Conservation (phyloP, 1,140 invertebrate genomes). For the Saxidomus purpurata region DNA sequence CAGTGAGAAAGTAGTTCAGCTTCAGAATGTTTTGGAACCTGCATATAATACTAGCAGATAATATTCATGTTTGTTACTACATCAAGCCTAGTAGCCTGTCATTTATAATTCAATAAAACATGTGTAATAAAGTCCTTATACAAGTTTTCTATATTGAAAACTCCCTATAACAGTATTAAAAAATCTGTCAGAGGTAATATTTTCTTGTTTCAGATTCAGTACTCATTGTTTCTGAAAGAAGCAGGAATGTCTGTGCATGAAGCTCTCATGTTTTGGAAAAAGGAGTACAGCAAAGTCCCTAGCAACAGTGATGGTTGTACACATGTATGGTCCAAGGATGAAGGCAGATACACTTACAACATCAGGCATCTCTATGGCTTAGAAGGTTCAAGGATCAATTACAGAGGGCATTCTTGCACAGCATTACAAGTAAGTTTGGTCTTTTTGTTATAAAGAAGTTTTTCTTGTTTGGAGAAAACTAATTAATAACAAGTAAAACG, state of each 20-base stretch:
- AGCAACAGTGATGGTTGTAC: constrained; percentile 86
- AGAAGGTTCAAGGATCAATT: constrained; percentile 89
- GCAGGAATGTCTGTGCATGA: constrained; percentile 90
- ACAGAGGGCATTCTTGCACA: constrained; percentile 88
- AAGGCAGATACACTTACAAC: constrained; percentile 90
- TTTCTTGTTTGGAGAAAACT: too few species aligned
- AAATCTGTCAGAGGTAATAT: too few species aligned
- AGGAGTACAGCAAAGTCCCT: constrained; percentile 89
- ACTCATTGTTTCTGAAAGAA: constrained; percentile 91
- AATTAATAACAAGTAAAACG: too few species aligned
- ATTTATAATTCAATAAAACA: too few species aligned
- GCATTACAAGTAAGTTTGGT: constrained; percentile 86
- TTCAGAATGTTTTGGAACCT: too few species aligned
- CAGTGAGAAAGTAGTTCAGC: too few species aligned
- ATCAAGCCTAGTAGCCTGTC: too few species aligned
- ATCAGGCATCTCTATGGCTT: constrained; percentile 92
- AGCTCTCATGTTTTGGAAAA: constrained; percentile 90
- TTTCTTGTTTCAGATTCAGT: constrained; percentile 87
- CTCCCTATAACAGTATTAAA: too few species aligned
- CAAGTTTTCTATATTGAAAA: too few species aligned
- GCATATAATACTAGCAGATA: too few species aligned
- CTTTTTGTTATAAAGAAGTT: neutral
- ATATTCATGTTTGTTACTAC: too few species aligned
- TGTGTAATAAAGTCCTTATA: too few species aligned
- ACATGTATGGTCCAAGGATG: constrained; percentile 90